Evolutionary conservation across 1,140 invertebrate genomes (phyloP).

Genomic region (Lucilia cuprina): DNA sequence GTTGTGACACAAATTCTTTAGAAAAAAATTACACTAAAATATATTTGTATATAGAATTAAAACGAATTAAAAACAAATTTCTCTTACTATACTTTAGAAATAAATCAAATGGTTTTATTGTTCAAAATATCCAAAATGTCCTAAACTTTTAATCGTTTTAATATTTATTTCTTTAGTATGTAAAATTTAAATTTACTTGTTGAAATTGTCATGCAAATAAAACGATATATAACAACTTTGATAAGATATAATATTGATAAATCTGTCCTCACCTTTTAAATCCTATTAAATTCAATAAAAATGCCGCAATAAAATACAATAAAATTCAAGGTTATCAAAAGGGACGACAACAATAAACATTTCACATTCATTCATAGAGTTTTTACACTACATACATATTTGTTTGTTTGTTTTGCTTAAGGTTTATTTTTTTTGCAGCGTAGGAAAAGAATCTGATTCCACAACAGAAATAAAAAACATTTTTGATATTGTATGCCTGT

Average conservation of each 20-base stretch:
- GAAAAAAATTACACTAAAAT: too few relatives aligned
- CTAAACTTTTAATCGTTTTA: background rate
- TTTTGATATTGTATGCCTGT: background rate
- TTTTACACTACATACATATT: too few relatives aligned
- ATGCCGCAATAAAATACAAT: conserved; percentile 2
- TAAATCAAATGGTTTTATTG: too few relatives aligned
- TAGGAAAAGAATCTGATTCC: background rate
- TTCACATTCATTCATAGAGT: background rate
- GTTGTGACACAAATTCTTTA: too few relatives aligned
- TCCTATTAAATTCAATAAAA: conserved; percentile 12
- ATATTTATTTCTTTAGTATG: background rate
- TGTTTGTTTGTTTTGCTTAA: background rate
- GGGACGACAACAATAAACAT: background rate
- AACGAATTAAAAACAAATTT: too few relatives aligned
- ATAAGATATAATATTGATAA: background rate
- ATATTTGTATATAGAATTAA: too few relatives aligned
- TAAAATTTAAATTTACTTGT: background rate
- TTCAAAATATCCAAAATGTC: too few relatives aligned
- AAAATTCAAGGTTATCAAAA: conserved; percentile 1
- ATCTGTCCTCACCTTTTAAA: background rate
- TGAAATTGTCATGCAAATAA: background rate
- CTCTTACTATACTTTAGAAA: too few relatives aligned
- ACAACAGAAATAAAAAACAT: background rate
- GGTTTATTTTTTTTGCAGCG: background rate
- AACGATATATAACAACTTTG: background rate